A percentile compares a stretch with the other conserved stretches of the same genome.
Conservation (phyloP, 2,113 vertebrate genomes). For the Cathartes aura region DNA sequence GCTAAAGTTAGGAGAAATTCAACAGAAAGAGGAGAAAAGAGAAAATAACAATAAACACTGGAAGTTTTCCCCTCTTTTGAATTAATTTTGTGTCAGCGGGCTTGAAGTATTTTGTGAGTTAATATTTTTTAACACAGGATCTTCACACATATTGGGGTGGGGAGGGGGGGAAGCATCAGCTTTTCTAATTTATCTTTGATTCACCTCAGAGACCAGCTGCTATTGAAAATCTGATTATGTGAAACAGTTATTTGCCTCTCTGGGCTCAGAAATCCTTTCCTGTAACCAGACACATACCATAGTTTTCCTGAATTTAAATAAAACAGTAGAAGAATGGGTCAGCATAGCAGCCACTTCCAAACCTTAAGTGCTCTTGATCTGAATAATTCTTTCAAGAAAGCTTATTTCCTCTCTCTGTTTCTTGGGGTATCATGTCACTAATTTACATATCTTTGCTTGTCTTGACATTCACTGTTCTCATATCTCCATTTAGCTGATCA, state of each 20-base stretch:
- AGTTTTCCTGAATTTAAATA: background rate
- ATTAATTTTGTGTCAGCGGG: background rate
- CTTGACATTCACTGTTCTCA: background rate
- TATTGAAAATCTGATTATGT: background rate
- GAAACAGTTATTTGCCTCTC: background rate
- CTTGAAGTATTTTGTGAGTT: background rate
- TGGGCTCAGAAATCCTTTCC: background rate
- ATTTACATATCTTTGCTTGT: background rate
- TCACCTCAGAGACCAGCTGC: background rate
- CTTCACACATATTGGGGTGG: background rate
- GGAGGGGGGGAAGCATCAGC: background rate
- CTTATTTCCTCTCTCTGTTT: background rate
- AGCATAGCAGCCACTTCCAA: background rate
- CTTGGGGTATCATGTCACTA: background rate
- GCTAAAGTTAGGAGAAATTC: background rate
- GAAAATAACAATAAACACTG: background rate
- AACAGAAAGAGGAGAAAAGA: background rate
- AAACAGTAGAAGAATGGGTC: background rate
- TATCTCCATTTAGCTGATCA: background rate
- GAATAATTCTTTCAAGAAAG: background rate
- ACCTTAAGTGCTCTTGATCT: background rate
- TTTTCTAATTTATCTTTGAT: conserved; percentile 10
- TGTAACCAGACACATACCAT: background rate
- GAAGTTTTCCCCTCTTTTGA: background rate
- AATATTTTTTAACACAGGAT: background rate